Evolutionary conservation across 64 coral and sea anemone species (phyloP), one percentile per base, ranked within the genome.

Genomic region (Cladopsammia gracilis): DNA sequence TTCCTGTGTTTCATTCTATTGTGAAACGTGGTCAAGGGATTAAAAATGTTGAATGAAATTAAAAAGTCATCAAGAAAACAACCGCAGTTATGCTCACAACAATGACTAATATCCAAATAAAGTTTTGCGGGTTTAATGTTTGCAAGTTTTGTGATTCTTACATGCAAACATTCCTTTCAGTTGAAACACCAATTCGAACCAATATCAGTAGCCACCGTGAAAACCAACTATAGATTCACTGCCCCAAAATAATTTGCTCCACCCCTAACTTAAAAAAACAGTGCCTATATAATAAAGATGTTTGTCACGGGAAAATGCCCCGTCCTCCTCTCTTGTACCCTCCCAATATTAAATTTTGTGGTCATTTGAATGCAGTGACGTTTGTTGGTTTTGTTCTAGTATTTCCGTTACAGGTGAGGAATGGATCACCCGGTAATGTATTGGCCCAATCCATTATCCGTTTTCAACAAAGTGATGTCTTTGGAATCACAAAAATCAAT

Each of bases 111-210:
- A 14, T 75, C 72, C 47, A 3, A 18, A 1, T 48, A 2, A 68
- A 44, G n/a, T 65, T 59, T 77, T 77, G 75, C 11, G 75, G 75
- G 75, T 77, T 25, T 47, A 12, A 84, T 66, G 46, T 49, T 84
- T 84, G 80, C 45, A 10, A 84, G 46, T 84, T 84, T 83, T 84
- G 44, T 47, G 19, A 84, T 84, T 67, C 80, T 67, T 67, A 10
- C 80, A 84, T 64, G 80, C 42, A 67, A 84, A 67, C 62, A 24
- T 47, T 84, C 11, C 62, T 43, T 49, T 15, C 5, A 7, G 5
- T 34, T 34, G 34, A 34, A 34, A 5, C 12, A 18, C 2, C 13
- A 34, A 34, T 34, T 34, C 34, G 34, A 34, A 43, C 3, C 12
- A 75, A 49, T 45, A 50, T 43, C 72, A 20, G 11, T 75, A 75